Evolutionary conservation across 1,140 invertebrate genomes (phyloP), one percentile per base, ranked within the genome.

Genomic region (Drosophila ironensis): DNA sequence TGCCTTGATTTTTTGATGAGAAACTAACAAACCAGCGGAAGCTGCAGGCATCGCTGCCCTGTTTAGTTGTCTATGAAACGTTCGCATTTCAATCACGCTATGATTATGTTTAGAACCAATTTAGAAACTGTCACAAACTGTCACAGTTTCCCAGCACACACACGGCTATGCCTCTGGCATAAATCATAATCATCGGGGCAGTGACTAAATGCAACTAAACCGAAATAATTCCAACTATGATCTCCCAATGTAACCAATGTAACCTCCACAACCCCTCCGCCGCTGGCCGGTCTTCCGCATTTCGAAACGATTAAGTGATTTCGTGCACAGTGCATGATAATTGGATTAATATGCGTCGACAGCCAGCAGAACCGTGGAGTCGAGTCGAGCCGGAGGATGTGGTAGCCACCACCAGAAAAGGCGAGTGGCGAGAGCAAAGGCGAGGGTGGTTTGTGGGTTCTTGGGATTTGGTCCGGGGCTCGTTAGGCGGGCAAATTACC

Each of bases 261-360:
- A 50, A 41, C 37, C 28, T 17, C 24, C 33, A 35, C 24, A 22
- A 25, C 8, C 11, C 51, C 28, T 11, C 30, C 1, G 9, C 11
- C 9, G 9, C 33, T 30, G 35, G 24, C 52, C 66, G 50, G 68
- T 52, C 69, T 69, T 77, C 69, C 75, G 63, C 61, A 50, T 69
- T 63, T 59, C 42, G 47, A 76, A 53, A 50, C 81, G 81, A 87
- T 87, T 87, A 87, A 87, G 82, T 87, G 81, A 87, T 86, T 84
- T 69, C 72, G 81, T 76, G 71, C 77, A 61, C 76, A 80, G 70
- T 80, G 61, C 82, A 66, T 84, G 73, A 82, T 88, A 88, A 88
- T 88, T 88, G 87, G 87, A 88, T 88, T 88, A 88, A 82, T 74
- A 88, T 82, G 74, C 81, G 87, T 67, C 86, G 77, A 82, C 87